A percentile compares a stretch with the other conserved stretches of the same genome.
These are phyloP conservation scores for Oryzias melastigma DNA, from an alignment of 2,113 vertebrate species.

Conservation along the genomic window DNA sequence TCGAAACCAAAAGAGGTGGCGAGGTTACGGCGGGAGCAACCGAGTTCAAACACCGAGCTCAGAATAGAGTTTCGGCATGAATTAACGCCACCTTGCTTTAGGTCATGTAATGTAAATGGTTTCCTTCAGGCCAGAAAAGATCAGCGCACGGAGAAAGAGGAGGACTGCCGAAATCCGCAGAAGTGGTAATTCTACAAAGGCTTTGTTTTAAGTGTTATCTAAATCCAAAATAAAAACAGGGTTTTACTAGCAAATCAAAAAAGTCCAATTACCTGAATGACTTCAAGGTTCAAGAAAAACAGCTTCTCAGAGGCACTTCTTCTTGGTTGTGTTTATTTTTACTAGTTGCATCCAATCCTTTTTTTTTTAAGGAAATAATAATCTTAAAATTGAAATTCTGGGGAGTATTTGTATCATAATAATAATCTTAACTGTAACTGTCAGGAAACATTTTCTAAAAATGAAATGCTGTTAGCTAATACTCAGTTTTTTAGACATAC, in stretches of 20 bases:
- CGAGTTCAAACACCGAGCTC: constrained; percentile 49
- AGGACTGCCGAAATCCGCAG: constrained; percentile 45
- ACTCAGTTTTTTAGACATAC: too few species aligned
- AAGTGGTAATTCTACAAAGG: constrained; percentile 55
- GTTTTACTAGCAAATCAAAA: constrained; percentile 30
- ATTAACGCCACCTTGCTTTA: constrained; percentile 55
- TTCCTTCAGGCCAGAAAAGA: constrained; percentile 69
- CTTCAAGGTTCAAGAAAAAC: constrained; percentile 51
- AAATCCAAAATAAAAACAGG: too few species aligned
- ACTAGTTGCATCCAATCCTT: background rate
- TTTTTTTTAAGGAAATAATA: background rate
- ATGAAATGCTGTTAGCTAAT: too few species aligned
- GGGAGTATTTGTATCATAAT: background rate
- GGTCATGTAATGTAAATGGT: constrained; percentile 57
- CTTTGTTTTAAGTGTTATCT: background rate
- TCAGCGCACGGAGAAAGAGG: constrained; percentile 2
- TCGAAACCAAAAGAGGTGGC: constrained; percentile 40
- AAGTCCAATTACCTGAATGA: constrained; percentile 19
- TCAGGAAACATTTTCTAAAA: too few species aligned
- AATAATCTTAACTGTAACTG: background rate
- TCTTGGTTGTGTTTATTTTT: background rate
- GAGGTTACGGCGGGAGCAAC: constrained; percentile 23
- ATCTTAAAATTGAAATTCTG: background rate
- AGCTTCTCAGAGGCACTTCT: constrained; percentile 11
- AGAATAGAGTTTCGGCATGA: constrained; percentile 55